These are phyloP conservation scores for Rhodeus uyekii DNA, from an alignment of 2,797 vertebrate species.

Conservation along the genomic window DNA sequence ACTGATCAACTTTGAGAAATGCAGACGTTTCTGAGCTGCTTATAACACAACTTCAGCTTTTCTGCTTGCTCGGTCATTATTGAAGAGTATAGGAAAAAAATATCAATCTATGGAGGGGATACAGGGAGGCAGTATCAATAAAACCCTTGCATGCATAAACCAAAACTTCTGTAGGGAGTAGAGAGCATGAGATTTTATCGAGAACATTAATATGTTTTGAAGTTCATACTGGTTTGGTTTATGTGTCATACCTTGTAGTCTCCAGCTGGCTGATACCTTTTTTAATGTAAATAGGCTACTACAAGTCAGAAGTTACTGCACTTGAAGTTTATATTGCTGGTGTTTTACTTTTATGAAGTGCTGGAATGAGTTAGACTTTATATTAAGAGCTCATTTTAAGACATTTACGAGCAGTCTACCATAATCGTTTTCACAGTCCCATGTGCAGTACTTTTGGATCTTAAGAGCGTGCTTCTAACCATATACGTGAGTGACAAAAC, in stretches of 20 bases:
- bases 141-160: neutral
- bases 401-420: neutral
- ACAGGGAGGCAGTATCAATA: neutral
- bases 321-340: neutral
- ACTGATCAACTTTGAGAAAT: slow-evolving; percentile 21
- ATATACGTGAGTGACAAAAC: neutral
- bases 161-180: neutral
- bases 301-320: neutral
- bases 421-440: neutral
- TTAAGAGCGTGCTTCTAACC: neutral
- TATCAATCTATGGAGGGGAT: neutral
- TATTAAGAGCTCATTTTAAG: neutral
- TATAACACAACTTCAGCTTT: neutral
- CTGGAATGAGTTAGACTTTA: neutral
- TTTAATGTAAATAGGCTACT: neutral
- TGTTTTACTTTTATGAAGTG: neutral
- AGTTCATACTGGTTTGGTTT: neutral
- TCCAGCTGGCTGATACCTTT: neutral
- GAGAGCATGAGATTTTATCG: neutral
- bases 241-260: neutral
- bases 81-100: slow-evolving; percentile 13
- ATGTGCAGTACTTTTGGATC: neutral
- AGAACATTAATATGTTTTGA: neutral
- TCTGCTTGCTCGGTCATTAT: slow-evolving; percentile 9
- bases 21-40: slow-evolving; percentile 38